These are phyloP conservation scores for Meandrusa payeni DNA, from an alignment of 2,888 invertebrate genomes.

Conservation along the genomic window DNA sequence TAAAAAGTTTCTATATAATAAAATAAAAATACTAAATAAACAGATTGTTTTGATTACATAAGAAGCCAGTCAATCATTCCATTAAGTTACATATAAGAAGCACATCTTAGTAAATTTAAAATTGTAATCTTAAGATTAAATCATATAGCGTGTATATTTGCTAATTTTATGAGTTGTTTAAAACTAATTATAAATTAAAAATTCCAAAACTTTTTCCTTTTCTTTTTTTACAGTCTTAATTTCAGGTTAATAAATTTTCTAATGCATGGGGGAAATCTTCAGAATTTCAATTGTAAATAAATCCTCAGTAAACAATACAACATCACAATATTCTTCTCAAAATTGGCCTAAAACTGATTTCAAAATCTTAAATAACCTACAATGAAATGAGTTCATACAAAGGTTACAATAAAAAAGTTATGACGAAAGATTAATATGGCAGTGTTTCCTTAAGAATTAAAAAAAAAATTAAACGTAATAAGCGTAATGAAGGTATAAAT, in stretches of 20 bases:
- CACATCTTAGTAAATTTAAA: constrained; percentile 18
- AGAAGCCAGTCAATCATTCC: too few species aligned
- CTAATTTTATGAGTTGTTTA: constrained; percentile 4
- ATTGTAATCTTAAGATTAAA: constrained; percentile 7
- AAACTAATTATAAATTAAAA: constrained; percentile 4
- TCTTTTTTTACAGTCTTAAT: constrained; percentile 55
- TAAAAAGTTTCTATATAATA: too few species aligned
- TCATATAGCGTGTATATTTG: not conserved
- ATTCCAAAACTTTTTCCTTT: constrained; percentile 2
- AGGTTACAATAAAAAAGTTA: constrained; percentile 20
- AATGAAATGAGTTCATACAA: constrained; percentile 12
- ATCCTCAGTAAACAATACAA: constrained; percentile 14
- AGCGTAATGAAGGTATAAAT: constrained; percentile 58
- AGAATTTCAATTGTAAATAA: constrained; percentile 18
- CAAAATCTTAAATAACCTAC: constrained; percentile 16
- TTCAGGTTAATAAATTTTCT: constrained; percentile 34
- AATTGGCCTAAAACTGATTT: constrained; percentile 34
- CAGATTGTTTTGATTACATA: not conserved
- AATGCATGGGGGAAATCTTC: constrained; percentile 19
- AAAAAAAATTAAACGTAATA: constrained; percentile 61
- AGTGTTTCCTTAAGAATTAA: constrained; percentile 53
- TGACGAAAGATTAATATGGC: constrained; percentile 50
- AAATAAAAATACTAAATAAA: not conserved
- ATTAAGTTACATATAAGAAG: constrained; percentile 1
- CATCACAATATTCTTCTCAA: constrained; percentile 35